Conservation (phyloP, 2,888 invertebrate species). For the Conistra vaccinii region DNA sequence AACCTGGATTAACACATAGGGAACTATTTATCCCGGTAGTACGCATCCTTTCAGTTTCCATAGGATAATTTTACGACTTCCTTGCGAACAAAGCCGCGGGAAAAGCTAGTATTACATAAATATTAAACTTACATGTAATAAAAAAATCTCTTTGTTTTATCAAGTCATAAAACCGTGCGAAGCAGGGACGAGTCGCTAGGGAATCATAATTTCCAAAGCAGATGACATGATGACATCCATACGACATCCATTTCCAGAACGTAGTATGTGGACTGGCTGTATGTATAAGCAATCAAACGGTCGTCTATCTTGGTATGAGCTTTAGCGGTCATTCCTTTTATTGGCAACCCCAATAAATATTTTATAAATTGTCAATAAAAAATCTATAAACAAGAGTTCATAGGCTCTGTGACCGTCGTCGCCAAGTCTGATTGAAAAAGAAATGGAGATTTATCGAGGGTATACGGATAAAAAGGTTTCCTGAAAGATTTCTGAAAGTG, state of each 20-base stretch:
- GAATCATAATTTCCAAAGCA: neutral
- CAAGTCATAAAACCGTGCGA: neutral
- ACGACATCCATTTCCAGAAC: neutral
- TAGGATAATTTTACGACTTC: no score
- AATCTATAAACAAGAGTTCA: neutral
- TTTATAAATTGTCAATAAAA: conserved; percentile 19
- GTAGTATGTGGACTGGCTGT: no score
- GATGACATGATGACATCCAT: neutral
- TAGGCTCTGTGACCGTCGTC: neutral
- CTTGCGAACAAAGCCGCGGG: no score
- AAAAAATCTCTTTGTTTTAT: neutral
- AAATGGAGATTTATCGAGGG: neutral
- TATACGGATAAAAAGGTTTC: neutral
- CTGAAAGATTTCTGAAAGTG: no score
- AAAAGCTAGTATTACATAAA: no score
- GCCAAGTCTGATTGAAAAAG: conserved; percentile 2
- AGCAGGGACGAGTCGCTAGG: no score
- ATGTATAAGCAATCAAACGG: neutral
- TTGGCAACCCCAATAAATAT: conserved; percentile 32
- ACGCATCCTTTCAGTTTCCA: no score
- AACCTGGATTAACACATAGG: no score
- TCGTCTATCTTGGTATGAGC: neutral
- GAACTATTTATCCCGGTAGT: no score
- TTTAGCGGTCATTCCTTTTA: conserved; percentile 25
- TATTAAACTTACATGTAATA: neutral